Base-by-base conservation (phyloP, 2,888 invertebrate species). In the Brachyopa scutellaris region DNA sequence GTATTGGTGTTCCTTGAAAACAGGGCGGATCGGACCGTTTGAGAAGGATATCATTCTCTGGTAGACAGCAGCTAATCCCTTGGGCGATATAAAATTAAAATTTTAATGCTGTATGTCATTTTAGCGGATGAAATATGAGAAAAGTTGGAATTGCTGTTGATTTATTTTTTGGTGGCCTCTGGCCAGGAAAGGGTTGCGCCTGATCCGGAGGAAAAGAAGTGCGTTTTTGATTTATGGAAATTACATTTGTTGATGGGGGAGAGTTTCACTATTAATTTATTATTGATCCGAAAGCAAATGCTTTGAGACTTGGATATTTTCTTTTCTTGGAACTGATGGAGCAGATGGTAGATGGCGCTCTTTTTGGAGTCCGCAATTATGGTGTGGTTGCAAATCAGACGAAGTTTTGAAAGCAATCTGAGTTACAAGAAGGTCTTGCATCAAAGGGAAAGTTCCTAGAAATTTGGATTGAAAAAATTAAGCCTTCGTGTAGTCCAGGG, bases 61-160 rank as follows among this genome's bases (percentile, higher is more conserved):
- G 61, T 57, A 72, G 72, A 70, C 66, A 67, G 64, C 23, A 67
- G 79, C 69, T 80, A 59, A 66, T 82, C 80, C 80, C 80, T 59
- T 23, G 80, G 80, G 80, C 69, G 76, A 82, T 59, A 82, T 82
- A 74, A 76, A 82, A 82, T 82, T 82, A 76, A 76, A 82, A 82
- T 82, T 74, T 76, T 82, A 82, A 82, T 82, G 80, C 51, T 82
- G 59, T 82, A 64, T 82, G 80, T 82, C 80, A 70, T 76, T 82
- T 82, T 59, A 64, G 59, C 69, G 64, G 51, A 82, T 82, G 80
- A 82, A 82, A 82, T 76, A 82, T 82, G 76, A 64, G 76, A 33
- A 82, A 82, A 82, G 80, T 82, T 76, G 42, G 36, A 82, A 70
- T 76, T 82, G 69, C 64, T 74, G 74, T 82, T 82, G 80, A 82